Evolutionary conservation across 2,888 invertebrate species (phyloP).

Genomic region (Drosophila prostipennis): DNA sequence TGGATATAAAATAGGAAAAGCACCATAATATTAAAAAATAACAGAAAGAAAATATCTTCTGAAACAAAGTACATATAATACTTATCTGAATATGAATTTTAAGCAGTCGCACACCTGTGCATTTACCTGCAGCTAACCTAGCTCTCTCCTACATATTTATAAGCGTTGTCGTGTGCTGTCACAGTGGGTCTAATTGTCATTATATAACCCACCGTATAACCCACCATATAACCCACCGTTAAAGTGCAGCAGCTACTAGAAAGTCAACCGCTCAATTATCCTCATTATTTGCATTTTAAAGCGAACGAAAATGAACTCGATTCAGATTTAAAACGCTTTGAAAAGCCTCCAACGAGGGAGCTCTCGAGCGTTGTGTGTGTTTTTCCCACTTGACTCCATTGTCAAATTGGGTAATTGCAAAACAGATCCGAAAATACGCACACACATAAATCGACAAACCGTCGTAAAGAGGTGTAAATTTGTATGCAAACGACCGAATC

Average conservation of each 20-base stretch:
- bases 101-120: constrained; percentile 12
- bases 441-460: constrained; percentile 46
- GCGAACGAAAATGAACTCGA: constrained; percentile 20
- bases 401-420: constrained; percentile 62
- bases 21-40: too few relatives aligned
- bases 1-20: too few relatives aligned
- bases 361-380: not conserved
- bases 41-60: too few relatives aligned
- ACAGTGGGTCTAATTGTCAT: constrained; percentile 57
- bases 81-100: not conserved
- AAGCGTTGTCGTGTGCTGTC: constrained; percentile 37
- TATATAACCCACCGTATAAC: constrained; percentile 34
- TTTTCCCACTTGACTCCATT: constrained; percentile 48
- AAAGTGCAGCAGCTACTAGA: constrained; percentile 27
- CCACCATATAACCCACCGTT: constrained; percentile 1
- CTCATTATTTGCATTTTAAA: constrained; percentile 38
- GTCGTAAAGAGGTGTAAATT: constrained; percentile 68
- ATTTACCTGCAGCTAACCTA: constrained; percentile 18
- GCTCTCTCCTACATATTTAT: constrained; percentile 17
- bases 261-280: constrained; percentile 24
- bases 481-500: constrained; percentile 56
- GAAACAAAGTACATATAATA: not conserved
- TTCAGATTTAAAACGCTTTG: constrained; percentile 17
- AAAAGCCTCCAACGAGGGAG: constrained; percentile 19
- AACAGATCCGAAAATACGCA: constrained; percentile 39